Base-by-base conservation (phyloP, 1,140 invertebrate genomes). In the Neoseiulus cucumeris region DNA sequence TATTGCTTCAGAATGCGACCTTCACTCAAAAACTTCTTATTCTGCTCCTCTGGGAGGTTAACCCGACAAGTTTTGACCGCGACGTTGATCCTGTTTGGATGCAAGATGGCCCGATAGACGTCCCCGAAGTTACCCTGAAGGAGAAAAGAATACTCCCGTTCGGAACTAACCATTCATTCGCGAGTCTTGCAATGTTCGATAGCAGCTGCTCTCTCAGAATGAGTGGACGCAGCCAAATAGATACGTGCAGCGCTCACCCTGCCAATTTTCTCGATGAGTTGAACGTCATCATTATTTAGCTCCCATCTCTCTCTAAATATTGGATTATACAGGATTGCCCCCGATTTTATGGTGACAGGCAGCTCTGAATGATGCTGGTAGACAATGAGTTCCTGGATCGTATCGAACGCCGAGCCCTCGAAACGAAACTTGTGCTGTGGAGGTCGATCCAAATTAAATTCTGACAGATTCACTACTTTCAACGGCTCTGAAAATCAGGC, bases 101-200 rank as follows among this genome's bases (percentile, higher is more conserved):
- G 86, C 28, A 94, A 79, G 64, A 86, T 81, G 1, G 91, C 92
- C 77, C 87, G 87, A 75, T 93, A 95, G 1, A 97, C 92, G 75
- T 95, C 92, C 2, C 92, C 92, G 78, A 97, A 97, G 75, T 96
- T 96, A 65, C 93, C 93, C 91, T 95, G 70, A 7, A n/a, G 73
- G 70, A 42, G 64, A 68, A 33, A 65, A 64, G 66, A 67, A 41
- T 44, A 25, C 9, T 39, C n/a, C 33, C 9, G 33, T 39, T 39
- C 4, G 33, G 33, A 14, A 29, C 0, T 22, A 41, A 66, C 14
- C 12, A 28, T 41, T 33, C 17, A n/a, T 59, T 64, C 44, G 25
- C 64, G 25, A 65, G 44, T 1, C 65, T 65, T n/a, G n/a, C n/a
- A n/a, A n/a, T n/a, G n/a, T n/a, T n/a, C n/a, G n/a, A n/a, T n/a